Base-by-base conservation (phyloP, 2,797 vertebrate genomes). In the Geotria australis region DNA sequence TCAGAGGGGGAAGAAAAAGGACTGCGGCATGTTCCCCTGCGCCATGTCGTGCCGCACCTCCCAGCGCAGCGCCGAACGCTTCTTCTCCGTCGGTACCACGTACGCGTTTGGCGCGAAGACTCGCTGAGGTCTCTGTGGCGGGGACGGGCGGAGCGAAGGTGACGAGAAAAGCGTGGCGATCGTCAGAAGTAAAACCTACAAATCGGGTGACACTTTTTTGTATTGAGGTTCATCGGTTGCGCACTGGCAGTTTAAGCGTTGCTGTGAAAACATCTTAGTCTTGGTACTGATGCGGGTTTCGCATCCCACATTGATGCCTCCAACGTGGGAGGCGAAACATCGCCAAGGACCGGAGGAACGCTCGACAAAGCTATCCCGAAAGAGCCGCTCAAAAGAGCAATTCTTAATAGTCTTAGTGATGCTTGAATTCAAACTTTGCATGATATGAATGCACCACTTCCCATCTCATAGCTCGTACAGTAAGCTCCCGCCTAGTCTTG, bases 21-120 rank as follows among this genome's bases (percentile, higher is more conserved):
- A 75, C 12, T 67, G 62, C 2, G 78, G 85, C 2, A 78, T 57
- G 24, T 74, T 57, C 1, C 77, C 72, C 2, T 71, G 71, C 58
- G 82, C 82, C 61, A 95, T 63, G 56, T 81, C 74, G 59, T 72
- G 78, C 47, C 81, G 75, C 63, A 86, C 66, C 56, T 73, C 68
- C 79, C 79, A 89, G 59, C 80, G 72, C 8, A 93, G 70, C 2
- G 77, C 70, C 0, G 74, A 76, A 2, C 88, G 72, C 58, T 80
- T 83, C 69, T 95, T 94, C 48, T 77, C 76, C 0, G 83, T 89
- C 10, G 89, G 86, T 15, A 82, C 76, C 0, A 67, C 9, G 46
- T 89, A 91, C 3, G 60, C 60, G 64, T 86, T 94, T 14, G 78
- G 79, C n/a, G 71, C 48, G 3, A 60, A 67, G 0, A 68, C 58